A percentile compares a stretch with the other conserved stretches of the same genome.
Conservation (phyloP, 1,140 invertebrate species). For the Rhopalosiphum padi region DNA sequence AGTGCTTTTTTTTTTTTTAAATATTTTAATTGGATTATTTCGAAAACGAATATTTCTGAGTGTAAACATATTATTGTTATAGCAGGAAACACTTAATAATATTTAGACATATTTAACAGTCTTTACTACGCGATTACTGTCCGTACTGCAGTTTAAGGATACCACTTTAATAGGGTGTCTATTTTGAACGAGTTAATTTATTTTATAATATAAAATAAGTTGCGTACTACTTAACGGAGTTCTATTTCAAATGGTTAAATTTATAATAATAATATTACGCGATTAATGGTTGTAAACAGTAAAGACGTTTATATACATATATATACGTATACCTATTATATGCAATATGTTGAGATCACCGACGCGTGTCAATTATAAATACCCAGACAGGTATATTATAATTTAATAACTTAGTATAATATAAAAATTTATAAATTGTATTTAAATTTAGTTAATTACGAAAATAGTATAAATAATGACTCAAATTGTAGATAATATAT, state of each 20-base stretch:
- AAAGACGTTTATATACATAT: too few relatives aligned
- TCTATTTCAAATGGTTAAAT: background rate
- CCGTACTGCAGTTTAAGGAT: background rate
- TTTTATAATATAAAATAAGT: background rate
- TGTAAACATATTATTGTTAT: background rate
- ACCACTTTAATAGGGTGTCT: background rate
- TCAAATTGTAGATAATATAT: background rate
- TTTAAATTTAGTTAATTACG: background rate
- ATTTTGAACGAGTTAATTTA: background rate
- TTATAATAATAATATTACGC: background rate
- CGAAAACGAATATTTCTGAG: background rate
- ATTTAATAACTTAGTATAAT: too few relatives aligned
- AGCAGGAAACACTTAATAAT: background rate
- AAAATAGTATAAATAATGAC: background rate
- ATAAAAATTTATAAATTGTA: background rate
- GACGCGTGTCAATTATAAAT: background rate
- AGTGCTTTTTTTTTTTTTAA: background rate
- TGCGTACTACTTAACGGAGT: background rate
- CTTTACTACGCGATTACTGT: background rate
- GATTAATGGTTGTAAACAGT: background rate
- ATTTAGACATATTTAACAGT: background rate
- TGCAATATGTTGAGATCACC: background rate
- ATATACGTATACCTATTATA: too few relatives aligned
- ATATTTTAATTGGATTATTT: conserved; percentile 35
- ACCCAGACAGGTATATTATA: background rate